These are phyloP conservation scores for Chlorospingus semifuscus DNA, from an alignment of 2,797 vertebrate species.

Conservation along the genomic window DNA sequence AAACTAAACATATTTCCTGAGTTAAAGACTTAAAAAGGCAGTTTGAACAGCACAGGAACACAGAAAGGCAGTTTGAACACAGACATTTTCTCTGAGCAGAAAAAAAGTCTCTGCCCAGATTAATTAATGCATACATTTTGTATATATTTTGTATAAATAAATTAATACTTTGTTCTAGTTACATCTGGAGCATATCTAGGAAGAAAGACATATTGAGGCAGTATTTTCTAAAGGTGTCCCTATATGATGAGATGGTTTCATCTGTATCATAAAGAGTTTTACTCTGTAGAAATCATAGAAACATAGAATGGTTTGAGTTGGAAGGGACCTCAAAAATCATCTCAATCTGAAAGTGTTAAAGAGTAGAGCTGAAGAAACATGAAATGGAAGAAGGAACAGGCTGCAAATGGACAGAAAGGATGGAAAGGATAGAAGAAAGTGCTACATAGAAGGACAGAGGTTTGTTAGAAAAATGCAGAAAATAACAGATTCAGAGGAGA, in stretches of 20 bases:
- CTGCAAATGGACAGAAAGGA: background rate
- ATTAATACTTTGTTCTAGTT: background rate
- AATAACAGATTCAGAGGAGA: background rate
- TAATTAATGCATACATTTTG: background rate
- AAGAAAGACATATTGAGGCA: background rate
- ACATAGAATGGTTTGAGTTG: background rate
- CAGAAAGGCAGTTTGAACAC: background rate
- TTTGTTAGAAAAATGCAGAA: background rate
- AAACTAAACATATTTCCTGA: background rate
- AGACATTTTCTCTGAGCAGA: background rate
- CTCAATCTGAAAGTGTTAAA: background rate
- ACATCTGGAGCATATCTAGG: background rate
- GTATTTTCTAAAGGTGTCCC: background rate
- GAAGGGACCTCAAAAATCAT: background rate
- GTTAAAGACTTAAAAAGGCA: background rate
- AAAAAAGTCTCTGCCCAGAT: background rate
- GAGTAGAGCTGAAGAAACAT: background rate
- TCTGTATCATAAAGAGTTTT: background rate
- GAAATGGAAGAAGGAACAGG: background rate
- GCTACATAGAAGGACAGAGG: background rate
- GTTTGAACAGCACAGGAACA: background rate
- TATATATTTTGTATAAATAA: background rate
- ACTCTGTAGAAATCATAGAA: background rate
- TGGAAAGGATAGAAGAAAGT: background rate
- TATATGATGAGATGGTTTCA: background rate